Percentiles rank a stretch among this genome's conserved stretches.
phyloP scores from a whole-genome alignment of 1,140 invertebrate genomes.

The Agrypnia vestita region DNA sequence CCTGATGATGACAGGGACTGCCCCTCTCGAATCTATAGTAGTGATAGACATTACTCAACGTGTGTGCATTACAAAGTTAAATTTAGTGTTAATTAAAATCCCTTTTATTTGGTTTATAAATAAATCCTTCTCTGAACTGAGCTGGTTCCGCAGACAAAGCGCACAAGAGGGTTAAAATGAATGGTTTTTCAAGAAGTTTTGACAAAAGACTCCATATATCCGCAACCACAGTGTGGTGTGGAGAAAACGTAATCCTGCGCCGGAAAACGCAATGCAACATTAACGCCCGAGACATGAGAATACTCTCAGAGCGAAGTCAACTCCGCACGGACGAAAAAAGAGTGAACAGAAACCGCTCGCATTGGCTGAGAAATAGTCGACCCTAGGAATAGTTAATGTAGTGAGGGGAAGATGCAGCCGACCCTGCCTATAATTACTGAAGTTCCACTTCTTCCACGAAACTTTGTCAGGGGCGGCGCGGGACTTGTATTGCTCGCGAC shows the following conservation, averaged over 20 bases:
- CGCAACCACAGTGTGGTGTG: neutral
- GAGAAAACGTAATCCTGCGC: neutral
- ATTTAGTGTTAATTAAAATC: too few species aligned
- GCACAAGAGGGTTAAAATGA: neutral
- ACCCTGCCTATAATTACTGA: conserved; percentile 56
- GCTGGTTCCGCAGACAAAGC: too few species aligned
- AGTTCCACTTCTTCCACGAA: conserved; percentile 41
- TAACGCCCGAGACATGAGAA: conserved; percentile 56
- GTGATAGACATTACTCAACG: too few species aligned
- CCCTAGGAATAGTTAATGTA: conserved; percentile 31
- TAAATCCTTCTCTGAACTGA: too few species aligned
- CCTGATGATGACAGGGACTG: too few species aligned
- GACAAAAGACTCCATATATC: neutral
- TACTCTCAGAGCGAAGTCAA: conserved; percentile 52
- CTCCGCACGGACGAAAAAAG: conserved; percentile 33
- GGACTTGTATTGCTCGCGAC: conserved; percentile 14
- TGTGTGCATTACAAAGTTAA: too few species aligned
- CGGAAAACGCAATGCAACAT: conserved; percentile 57
- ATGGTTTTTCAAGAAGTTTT: neutral
- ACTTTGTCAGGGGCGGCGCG: conserved; percentile 40
- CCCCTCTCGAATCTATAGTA: too few species aligned
- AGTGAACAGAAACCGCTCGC: conserved; percentile 32
- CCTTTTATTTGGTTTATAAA: too few species aligned
- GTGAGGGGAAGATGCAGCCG: conserved; percentile 48
- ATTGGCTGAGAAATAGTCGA: conserved; percentile 26